Conservation (phyloP, 1,140 invertebrate genomes). For the Melipona quadrifasciata region DNA sequence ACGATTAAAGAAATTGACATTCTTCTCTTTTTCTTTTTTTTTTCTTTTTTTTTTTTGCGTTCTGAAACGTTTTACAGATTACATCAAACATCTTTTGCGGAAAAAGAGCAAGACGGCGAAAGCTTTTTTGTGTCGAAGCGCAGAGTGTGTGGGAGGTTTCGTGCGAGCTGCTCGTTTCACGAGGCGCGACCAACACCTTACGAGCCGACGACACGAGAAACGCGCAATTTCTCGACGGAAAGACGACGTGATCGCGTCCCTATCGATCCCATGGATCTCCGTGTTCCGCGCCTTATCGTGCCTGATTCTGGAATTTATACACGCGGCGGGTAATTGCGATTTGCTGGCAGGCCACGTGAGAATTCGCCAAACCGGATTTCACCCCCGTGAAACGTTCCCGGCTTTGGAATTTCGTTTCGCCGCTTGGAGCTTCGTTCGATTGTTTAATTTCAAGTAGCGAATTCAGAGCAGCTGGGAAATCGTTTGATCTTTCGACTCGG, state of each 20-base stretch:
- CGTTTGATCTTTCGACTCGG: too few relatives aligned
- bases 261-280: conserved; percentile 59
- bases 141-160: conserved; percentile 11
- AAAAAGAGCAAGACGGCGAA: neutral
- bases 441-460: too few relatives aligned
- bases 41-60: too few relatives aligned
- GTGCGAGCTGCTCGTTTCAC: conserved; percentile 49
- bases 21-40: neutral
- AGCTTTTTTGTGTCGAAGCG: neutral
- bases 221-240: conserved; percentile 55
- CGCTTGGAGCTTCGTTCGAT: neutral
- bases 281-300: conserved; percentile 34
- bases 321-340: conserved; percentile 49
- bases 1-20: neutral
- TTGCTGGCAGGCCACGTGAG: conserved; percentile 2
- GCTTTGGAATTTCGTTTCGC: neutral
- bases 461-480: too few relatives aligned
- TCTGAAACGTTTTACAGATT: neutral
- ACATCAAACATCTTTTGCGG: neutral
- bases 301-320: conserved; percentile 37
- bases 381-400: conserved; percentile 1
- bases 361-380: neutral
- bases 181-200: conserved; percentile 56
- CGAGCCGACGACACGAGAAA: conserved; percentile 63
- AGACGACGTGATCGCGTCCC: conserved; percentile 48